A percentile compares a stretch with the other conserved stretches of the same genome.
Evolutionary conservation across 2,113 vertebrate genomes (phyloP).

Genomic region (Eptatretus burgeri): DNA sequence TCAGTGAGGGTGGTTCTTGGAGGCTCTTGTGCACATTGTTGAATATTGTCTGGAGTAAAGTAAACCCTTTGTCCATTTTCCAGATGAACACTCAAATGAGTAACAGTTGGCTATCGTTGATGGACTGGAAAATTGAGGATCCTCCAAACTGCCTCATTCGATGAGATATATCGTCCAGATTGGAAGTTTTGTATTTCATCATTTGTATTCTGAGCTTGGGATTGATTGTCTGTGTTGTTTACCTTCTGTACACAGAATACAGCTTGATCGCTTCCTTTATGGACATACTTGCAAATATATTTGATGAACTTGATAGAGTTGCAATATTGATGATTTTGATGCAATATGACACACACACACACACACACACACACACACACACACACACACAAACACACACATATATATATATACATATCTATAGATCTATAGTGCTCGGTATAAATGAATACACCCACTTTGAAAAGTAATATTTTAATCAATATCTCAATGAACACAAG

Average conservation of each 20-base stretch:
- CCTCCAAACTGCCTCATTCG: too few relatives aligned
- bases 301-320: not conserved
- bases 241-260: not conserved
- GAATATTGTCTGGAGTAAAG: not conserved
- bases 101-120: not conserved
- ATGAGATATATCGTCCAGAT: not conserved
- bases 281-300: not conserved
- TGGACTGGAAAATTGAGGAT: not conserved
- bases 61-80: not conserved
- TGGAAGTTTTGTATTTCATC: not conserved
- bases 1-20: not conserved
- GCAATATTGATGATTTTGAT: not conserved
- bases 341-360: too few relatives aligned
- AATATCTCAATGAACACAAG: constrained; percentile 3
- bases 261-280: too few relatives aligned
- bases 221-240: not conserved
- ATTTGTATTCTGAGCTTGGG: too few relatives aligned
- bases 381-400: too few relatives aligned
- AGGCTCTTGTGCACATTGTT: not conserved
- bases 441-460: not conserved
- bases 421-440: too few relatives aligned
- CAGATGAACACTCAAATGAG: not conserved
- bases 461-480: not conserved
- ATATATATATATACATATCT: too few relatives aligned
- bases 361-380: too few relatives aligned